Conservation (phyloP, 2,888 invertebrate genomes). For the Drosophila phalerata region DNA sequence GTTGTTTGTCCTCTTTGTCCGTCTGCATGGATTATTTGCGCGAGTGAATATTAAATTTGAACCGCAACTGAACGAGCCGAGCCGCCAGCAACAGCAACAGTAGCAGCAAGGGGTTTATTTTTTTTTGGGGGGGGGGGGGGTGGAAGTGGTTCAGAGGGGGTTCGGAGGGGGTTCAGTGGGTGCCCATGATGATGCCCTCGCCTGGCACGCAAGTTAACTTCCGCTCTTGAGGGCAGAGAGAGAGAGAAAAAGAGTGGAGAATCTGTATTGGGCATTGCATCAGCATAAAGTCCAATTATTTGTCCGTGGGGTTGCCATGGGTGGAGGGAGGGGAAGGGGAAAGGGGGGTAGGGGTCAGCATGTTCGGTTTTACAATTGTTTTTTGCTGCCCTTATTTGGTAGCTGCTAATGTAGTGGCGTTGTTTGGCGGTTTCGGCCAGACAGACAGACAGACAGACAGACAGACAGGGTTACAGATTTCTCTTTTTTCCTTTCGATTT, state of each 20-base stretch:
- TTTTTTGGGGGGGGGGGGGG: neutral
- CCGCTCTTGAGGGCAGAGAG: constrained; percentile 69
- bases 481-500: neutral
- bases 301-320: constrained; percentile 35
- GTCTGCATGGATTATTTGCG: constrained; percentile 75
- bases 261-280: constrained; percentile 53
- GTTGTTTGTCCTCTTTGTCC: constrained; percentile 13
- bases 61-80: constrained; percentile 76
- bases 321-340: neutral
- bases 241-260: neutral
- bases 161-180: neutral
- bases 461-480: constrained; percentile 33
- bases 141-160: neutral
- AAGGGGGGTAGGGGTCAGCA: neutral
- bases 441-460: constrained; percentile 23
- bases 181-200: constrained; percentile 13
- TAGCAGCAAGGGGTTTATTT: constrained; percentile 7
- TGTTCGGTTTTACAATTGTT: constrained; percentile 19
- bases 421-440: constrained; percentile 69
- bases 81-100: constrained; percentile 57
- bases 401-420: constrained; percentile 74
- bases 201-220: constrained; percentile 76
- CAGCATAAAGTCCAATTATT: constrained; percentile 71
- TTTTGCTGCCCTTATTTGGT: constrained; percentile 32
- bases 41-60: constrained; percentile 81